A percentile compares a stretch with the other conserved stretches of the same genome.
These are phyloP conservation scores for Diarsia dahlii DNA, from an alignment of 2,888 invertebrate species.

Conservation along the genomic window DNA sequence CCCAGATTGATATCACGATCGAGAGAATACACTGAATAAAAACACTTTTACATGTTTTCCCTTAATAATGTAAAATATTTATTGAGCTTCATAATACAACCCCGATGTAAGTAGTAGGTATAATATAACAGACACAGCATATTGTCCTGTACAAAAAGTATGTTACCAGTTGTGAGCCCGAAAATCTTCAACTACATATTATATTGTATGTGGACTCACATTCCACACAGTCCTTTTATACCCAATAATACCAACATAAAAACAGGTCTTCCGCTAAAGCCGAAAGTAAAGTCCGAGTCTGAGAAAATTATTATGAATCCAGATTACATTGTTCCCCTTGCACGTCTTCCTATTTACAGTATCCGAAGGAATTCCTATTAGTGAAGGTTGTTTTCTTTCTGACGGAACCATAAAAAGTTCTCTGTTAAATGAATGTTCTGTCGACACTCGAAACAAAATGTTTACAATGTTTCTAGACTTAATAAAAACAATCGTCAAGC, in stretches of 20 bases:
- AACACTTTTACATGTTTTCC: background rate
- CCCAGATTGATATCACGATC: conserved; percentile 17
- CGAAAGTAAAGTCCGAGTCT: conserved; percentile 77
- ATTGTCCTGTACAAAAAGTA: conserved; percentile 44
- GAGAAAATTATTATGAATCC: conserved; percentile 85
- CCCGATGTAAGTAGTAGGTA: background rate
- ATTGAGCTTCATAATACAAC: conserved; percentile 26
- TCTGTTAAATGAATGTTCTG: conserved; percentile 84
- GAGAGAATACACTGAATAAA: conserved; percentile 9
- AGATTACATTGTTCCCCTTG: conserved; percentile 81
- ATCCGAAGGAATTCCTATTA: conserved; percentile 88
- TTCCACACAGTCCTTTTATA: conserved; percentile 69
- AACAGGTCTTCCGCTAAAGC: conserved; percentile 81
- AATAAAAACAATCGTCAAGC: conserved; percentile 81
- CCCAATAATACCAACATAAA: conserved; percentile 77
- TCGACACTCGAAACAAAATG: conserved; percentile 81
- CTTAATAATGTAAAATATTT: conserved; percentile 9
- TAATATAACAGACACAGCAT: conserved; percentile 30
- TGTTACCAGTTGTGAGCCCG: conserved; percentile 46
- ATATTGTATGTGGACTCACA: conserved; percentile 69
- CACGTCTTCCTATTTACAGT: conserved; percentile 89
- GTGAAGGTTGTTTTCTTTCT: conserved; percentile 85
- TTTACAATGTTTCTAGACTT: conserved; percentile 81
- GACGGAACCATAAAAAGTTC: conserved; percentile 86
- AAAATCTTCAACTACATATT: conserved; percentile 65